Evolutionary conservation across 1,140 invertebrate species (phyloP), one percentile per base, ranked within the genome.

Genomic region (Drosophila lacteicornis): DNA sequence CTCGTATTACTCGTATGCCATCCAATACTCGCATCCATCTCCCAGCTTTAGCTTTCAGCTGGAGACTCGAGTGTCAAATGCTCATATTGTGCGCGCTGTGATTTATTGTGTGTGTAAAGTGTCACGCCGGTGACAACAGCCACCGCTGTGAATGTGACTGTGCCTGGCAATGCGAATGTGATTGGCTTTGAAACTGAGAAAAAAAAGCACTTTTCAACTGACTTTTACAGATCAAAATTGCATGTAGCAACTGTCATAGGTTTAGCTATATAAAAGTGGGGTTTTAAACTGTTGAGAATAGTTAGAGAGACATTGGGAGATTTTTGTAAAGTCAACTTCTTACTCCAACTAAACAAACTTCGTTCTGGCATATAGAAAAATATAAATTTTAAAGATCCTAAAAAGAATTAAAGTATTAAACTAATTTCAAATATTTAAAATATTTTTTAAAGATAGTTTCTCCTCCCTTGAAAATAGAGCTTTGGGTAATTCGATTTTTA

Each of bases 71-170:
- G 55, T 73, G 69, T 60, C 53, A 73, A 70, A 70, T 71, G 55
- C 61, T 47, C 61, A 53, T 59, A 59, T 82, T 75, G 51, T 53
- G 49, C 42, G 51, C 55, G 47, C 50, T 40, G 49, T 88, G 85
- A 88, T 88, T 88, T 88, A 88, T 88, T 84, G 85, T 85, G 81
- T 88, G 85, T 88, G 85, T 88, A 79, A 90, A 90, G 85, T 88
- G 85, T 88, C 85, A 87, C 68, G 62, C 85, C 59, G 79, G 85
- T 76, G 85, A 88, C 85, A 88, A 88, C 85, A 88, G 85, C 85
- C 75, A 90, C 81, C 85, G 78, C 78, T 79, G 77, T 66, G 75
- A 79, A 38, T 77, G 75, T 68, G 65, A 79, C 74, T 76, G 45
- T 42, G 82, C 69, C 73, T 60, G 67, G 53, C 46, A 76, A 46